Evolutionary conservation across 2,888 invertebrate genomes (phyloP), one percentile per base, ranked within the genome.

Genomic region (Apodemia hepburni): DNA sequence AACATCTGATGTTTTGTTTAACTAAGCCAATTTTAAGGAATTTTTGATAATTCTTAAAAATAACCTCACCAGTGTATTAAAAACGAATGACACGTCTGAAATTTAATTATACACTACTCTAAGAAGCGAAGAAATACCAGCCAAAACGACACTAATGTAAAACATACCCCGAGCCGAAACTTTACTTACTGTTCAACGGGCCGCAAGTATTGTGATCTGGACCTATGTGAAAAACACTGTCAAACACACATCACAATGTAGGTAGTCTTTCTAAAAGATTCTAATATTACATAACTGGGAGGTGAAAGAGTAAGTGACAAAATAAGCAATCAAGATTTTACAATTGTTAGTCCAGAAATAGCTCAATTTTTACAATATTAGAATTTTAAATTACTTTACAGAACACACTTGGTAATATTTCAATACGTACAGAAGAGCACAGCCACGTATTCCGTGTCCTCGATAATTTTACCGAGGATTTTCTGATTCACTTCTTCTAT

Each of bases 401-500:
- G 84, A 79, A 77, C 75, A 75, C 71, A 66, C 68, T 70, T 67
- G 57, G 69, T 66, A 67, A 60, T 70, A 77, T 65, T 65, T 69
- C 58, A 71, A 75, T 92, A 97, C 98, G 97, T 94, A 98, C 98
- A 98, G 92, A 98, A 98, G 77, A 98, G 93, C 73, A 98, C 98
- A 64, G 98, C 98, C 72, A 98, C 97, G 82, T 96, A 98, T 74
- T 97, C 96, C 29, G 97, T 97, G 73, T 98, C 97, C 83, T 97
- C 97, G 69, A 98, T 96, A 77, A 98, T 97, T 90, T 97, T 98
- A 66, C 94, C 93, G 70, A 98, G 92, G 77, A 98, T 97, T 85
- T 97, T 97, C 68, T 97, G 94, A 83, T 98, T 98, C 62, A 98
- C 98, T 93, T 98, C 98, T 93, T 98, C 98, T 85, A 98, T 98